Evolutionary conservation across 2,888 invertebrate genomes (phyloP), one percentile per base, ranked within the genome.

Genomic region (Diaperis boleti): DNA sequence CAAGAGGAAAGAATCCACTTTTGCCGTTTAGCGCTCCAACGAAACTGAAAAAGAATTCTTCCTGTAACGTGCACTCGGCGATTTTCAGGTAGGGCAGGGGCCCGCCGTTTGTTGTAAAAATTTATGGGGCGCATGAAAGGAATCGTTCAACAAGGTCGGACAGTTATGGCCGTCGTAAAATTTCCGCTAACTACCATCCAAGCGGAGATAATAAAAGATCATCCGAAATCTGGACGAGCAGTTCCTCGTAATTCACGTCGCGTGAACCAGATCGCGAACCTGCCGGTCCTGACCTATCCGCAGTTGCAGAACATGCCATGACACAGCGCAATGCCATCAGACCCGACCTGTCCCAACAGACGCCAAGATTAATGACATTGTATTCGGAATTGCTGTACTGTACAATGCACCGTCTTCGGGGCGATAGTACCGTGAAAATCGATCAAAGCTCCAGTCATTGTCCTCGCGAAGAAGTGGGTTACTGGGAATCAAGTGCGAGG

Each of bases 341-440:
- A 64, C 74, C 73, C 72, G 77, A 78, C 79, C 79, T 79, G 72
- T 73, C 78, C 70, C 69, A 78, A 75, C 74, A 68, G 69, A 72
- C 70, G 71, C 56, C 66, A 77, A 79, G 79, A 79, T 79, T 79
- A 79, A 79, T 79, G 79, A 78, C 76, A 75, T 74, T 69, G 74
- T 70, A 69, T 72, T 31, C 35, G 26, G 45, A 45, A 56, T 56
- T 56, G 66, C 47, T 57, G n/a, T n/a, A n/a, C n/a, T n/a, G n/a
- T 26, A 64, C 60, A 63, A 56, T 63, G 37, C 49, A 64, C 61
- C 22, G 52, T 60, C 50, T 60, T 60, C 50, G 44, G 35, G 42
- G 6, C 31, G 42, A 52, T 60, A 59, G 59, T 59, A 59, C 49
- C 39, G 60, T 44, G 56, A 57, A 63, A 67, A 65, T 65, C 61